phyloP scores from a whole-genome alignment of 1,140 invertebrate genomes.

The Atta texana region DNA sequence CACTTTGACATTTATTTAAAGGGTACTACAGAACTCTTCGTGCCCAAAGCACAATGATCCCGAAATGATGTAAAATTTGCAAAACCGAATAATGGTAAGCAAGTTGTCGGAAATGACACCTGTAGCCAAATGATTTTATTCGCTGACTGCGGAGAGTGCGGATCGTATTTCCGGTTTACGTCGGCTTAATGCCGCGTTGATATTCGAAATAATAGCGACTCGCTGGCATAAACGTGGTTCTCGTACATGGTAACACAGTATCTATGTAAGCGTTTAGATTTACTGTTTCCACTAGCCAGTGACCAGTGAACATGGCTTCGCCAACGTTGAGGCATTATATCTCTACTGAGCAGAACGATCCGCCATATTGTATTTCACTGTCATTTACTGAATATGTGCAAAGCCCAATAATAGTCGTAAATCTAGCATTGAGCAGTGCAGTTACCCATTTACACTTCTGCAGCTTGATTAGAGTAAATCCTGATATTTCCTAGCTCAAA shows the following conservation, averaged over 20 bases:
- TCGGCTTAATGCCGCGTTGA: conserved; percentile 71
- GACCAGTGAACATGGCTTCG: conserved; percentile 35
- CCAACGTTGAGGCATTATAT: conserved; percentile 43
- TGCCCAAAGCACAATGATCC: not conserved
- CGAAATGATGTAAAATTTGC: conserved; percentile 34
- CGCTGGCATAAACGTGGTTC: conserved; percentile 29
- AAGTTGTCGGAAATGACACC: conserved; percentile 50
- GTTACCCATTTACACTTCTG: not conserved
- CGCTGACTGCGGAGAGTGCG: not conserved
- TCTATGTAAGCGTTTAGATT: conserved; percentile 62
- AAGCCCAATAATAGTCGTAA: conserved; percentile 5
- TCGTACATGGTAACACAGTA: conserved; percentile 34
- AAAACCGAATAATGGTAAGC: conserved; percentile 23
- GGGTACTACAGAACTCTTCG: not conserved
- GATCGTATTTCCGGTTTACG: conserved; percentile 60
- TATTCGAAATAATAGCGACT: conserved; percentile 73
- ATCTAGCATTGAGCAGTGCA: conserved; percentile 9
- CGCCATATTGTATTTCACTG: conserved; percentile 55
- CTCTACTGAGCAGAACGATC: conserved; percentile 33
- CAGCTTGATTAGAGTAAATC: conserved; percentile 16
- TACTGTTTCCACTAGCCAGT: conserved; percentile 55
- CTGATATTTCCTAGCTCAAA: not conserved
- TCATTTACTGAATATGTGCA: conserved; percentile 48
- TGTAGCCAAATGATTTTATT: conserved; percentile 67
- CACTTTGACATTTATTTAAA: conserved; percentile 7